Conservation (phyloP, 2,888 invertebrate species). For the Plagodis pulveraria region DNA sequence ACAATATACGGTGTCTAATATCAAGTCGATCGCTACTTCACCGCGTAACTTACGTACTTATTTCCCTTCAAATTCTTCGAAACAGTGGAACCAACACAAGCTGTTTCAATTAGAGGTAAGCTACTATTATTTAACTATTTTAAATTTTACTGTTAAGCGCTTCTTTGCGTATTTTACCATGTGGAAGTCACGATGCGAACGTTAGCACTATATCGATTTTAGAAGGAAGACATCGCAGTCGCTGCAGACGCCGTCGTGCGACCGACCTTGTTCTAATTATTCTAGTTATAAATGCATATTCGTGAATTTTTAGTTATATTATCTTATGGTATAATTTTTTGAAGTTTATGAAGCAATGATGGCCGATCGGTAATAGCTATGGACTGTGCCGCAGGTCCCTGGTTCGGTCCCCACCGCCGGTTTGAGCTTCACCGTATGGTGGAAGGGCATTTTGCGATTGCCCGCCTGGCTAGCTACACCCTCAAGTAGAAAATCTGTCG, state of each 20-base stretch:
- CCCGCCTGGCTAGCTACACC: no score
- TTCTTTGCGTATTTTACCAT: constrained; percentile 43
- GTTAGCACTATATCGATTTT: constrained; percentile 74
- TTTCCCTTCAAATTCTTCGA: neutral
- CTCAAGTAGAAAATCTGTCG: no score
- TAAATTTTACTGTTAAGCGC: constrained; percentile 42
- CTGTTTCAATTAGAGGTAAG: constrained; percentile 72
- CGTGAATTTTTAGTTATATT: constrained; percentile 1
- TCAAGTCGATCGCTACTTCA: constrained; percentile 39
- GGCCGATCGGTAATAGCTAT: no score
- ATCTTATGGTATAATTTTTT: no score
- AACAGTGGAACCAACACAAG: constrained; percentile 55
- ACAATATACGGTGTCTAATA: constrained; percentile 49
- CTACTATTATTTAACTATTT: constrained; percentile 32
- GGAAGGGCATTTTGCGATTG: no score
- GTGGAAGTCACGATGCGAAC: constrained; percentile 43
- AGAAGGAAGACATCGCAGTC: constrained; percentile 65
- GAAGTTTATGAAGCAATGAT: no score
- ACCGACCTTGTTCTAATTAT: constrained; percentile 77
- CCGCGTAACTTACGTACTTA: constrained; percentile 25
- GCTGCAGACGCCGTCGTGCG: constrained; percentile 56
- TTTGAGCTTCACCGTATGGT: no score
- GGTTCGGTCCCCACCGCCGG: no score
- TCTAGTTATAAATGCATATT: constrained; percentile 24
- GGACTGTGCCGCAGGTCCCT: no score